Conservation (phyloP, 2,888 invertebrate genomes). For the Amphipyra tragopoginis region DNA sequence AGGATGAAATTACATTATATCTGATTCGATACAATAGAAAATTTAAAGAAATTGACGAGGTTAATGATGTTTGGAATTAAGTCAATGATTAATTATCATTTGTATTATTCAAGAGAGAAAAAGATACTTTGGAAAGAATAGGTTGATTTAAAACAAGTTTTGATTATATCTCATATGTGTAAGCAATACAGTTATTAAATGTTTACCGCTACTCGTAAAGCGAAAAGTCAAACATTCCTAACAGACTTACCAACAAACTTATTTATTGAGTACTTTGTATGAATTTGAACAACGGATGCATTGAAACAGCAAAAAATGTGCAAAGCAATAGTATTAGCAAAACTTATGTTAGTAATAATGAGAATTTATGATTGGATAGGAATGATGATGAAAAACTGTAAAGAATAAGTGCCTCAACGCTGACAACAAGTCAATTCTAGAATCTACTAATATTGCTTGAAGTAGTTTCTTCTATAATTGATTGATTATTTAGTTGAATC, state of each 20-base stretch:
- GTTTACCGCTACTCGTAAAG: constrained; percentile 3
- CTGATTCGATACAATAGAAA: constrained; percentile 46
- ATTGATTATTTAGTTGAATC: too few species aligned
- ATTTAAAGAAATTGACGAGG: constrained; percentile 35
- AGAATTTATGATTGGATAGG: too few species aligned
- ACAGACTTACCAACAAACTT: background rate
- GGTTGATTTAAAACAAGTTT: constrained; percentile 7
- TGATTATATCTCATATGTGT: background rate
- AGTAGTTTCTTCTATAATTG: too few species aligned
- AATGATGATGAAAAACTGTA: too few species aligned
- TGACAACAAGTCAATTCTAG: too few species aligned
- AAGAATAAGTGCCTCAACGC: too few species aligned
- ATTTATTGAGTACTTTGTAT: background rate
- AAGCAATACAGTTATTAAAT: background rate
- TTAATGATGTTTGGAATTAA: constrained; percentile 30
- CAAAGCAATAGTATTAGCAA: background rate
- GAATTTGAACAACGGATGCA: constrained; percentile 3
- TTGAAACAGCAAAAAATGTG: background rate
- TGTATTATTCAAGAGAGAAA: constrained; percentile 15
- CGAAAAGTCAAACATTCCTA: background rate
- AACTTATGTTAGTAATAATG: background rate
- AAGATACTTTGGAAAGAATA: constrained; percentile 2
- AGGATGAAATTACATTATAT: constrained; percentile 40
- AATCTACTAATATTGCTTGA: too few species aligned
- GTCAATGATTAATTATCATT: constrained; percentile 32